Base-by-base conservation (phyloP, 2,888 invertebrate species). In the Saturnia pavonia region DNA sequence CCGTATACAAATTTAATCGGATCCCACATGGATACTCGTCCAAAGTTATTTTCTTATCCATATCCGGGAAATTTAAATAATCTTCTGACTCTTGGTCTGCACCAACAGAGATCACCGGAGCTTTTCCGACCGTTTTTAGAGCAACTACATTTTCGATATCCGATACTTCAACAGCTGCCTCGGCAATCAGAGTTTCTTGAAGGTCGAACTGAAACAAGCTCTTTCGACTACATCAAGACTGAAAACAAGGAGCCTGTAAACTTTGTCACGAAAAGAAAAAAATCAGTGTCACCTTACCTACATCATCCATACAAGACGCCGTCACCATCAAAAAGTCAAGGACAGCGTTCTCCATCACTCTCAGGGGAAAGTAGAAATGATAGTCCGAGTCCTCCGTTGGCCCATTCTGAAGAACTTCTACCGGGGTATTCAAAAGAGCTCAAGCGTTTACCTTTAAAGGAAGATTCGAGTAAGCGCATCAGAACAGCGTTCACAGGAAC, bases 401-500 rank as follows among this genome's bases (percentile, higher is more conserved):
- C 87, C 0, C 91, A 91, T 60, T 88, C 91, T 4, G 94, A 94
- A 75, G 94, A 94, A 78, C 83, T 92, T 0, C 84, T 94, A 0
- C 91, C 94, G 9, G 90, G 91, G 0, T 91, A 90, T 75, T 90
- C 92, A 0, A 91, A 91, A 71, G 91, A 92, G 68, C 82, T 94
- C 0, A 86, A 94, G 85, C 86, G 94, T 74, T 69, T 95, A 77
- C 87, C 94, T 68, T 72, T 95, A 76, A 90, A 94, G 88, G 93
- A 96, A 84, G 94, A 95, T 75, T 97, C 97, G 0, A 97, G 97
- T 80, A 98, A 98, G 87, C 94, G 99, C 73, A 98, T 99, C 75
- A 95, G 99, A 63, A 99, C 99, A 0, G 99, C 99, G 0, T 99
- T 99, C 87, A 98, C 98, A 4, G 98, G 98, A 77, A 97, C 97